Percentiles rank a stretch among this genome's conserved stretches.
Conservation (phyloP, 2,888 invertebrate genomes). For the Oconnorella tubifera region DNA sequence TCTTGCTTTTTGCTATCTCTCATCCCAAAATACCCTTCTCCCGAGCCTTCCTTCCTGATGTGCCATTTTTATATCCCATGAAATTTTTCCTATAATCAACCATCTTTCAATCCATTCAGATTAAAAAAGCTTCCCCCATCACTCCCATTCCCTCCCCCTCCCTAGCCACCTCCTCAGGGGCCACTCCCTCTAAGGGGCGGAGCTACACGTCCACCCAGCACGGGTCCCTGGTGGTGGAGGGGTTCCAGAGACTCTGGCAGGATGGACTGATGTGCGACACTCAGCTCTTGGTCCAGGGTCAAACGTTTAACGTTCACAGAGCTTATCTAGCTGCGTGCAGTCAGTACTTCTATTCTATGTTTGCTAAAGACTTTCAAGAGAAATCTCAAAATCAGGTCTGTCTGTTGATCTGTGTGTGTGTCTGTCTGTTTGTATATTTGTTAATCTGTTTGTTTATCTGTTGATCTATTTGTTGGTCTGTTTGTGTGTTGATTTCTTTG, state of each 20-base stretch:
- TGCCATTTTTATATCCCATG: no score
- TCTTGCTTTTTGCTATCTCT: no score
- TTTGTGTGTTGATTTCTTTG: neutral
- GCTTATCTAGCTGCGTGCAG: slow-evolving; percentile 54
- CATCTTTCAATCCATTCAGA: no score
- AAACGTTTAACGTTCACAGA: slow-evolving; percentile 47
- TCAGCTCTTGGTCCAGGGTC: slow-evolving; percentile 35
- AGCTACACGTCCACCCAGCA: slow-evolving; percentile 27
- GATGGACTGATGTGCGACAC: slow-evolving; percentile 36
- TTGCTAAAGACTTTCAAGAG: slow-evolving; percentile 48
- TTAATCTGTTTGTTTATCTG: neutral
- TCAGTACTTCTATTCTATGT: slow-evolving; percentile 56
- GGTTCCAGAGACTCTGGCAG: slow-evolving; percentile 37
- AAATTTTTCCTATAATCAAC: no score
- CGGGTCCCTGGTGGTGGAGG: slow-evolving; percentile 32
- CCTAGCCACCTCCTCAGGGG: neutral
- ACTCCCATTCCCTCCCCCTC: no score
- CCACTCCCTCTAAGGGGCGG: slow-evolving; percentile 14
- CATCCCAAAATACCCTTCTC: no score
- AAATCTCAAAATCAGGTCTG: slow-evolving; percentile 20
- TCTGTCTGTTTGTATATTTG: no score
- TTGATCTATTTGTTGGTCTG: neutral
- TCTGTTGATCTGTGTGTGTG: neutral
- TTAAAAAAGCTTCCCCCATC: no score
- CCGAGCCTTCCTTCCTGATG: no score